Evolutionary conservation across 2,797 vertebrate genomes (phyloP).

Genomic region (Limnodromus scolopaceus): DNA sequence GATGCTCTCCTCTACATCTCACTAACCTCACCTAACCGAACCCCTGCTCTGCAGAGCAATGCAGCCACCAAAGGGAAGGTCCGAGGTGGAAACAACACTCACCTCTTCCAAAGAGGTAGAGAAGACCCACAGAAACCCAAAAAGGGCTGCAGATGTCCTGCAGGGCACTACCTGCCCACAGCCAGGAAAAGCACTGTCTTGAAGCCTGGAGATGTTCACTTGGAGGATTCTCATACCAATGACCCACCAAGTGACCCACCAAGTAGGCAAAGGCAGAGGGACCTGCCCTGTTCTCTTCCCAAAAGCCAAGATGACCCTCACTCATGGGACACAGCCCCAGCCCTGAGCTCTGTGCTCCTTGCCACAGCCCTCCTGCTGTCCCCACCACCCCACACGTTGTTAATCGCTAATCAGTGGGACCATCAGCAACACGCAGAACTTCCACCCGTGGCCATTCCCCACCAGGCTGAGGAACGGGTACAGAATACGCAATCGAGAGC

Average conservation of each 20-base stretch:
- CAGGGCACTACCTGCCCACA: background rate
- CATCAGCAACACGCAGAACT: accelerated
- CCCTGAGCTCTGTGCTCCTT: background rate
- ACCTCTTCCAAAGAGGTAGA: background rate
- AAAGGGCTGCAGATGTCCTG: background rate
- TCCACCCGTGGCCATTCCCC: too few species aligned
- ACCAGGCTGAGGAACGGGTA: background rate
- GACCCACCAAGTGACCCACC: background rate
- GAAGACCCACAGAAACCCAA: background rate
- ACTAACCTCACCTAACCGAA: background rate
- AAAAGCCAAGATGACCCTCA: background rate
- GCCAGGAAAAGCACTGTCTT: background rate
- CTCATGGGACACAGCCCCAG: background rate
- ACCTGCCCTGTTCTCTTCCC: background rate
- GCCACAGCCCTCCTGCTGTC: background rate
- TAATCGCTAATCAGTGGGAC: accelerated
- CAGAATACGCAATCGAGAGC: accelerated
- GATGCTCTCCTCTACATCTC: background rate
- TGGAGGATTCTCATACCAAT: background rate
- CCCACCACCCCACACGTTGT: accelerated
- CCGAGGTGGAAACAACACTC: background rate
- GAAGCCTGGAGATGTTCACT: background rate
- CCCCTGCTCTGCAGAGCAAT: background rate
- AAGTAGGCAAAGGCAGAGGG: background rate
- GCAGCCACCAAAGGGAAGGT: background rate